Conservation (phyloP, 2,888 invertebrate genomes). For the Synergus japonicus region DNA sequence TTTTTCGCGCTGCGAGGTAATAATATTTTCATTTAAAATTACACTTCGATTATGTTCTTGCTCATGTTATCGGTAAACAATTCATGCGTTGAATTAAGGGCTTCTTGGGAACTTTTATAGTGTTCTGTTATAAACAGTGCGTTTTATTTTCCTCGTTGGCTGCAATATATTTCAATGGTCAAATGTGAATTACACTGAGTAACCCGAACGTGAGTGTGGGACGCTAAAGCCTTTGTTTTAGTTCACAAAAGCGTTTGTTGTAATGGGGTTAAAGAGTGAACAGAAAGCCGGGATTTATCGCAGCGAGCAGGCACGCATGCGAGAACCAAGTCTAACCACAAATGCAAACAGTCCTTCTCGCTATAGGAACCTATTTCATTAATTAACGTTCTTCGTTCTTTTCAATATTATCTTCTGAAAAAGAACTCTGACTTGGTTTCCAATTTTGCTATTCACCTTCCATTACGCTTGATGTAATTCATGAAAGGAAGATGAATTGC, state of each 20-base stretch:
- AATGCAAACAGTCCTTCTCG: constrained; percentile 15
- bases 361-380: constrained; percentile 34
- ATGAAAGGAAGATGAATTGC: background rate
- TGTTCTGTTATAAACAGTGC: background rate
- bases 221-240: constrained; percentile 58
- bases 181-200: constrained; percentile 58
- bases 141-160: constrained; percentile 34
- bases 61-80: background rate
- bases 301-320: constrained; percentile 33
- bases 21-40: constrained; percentile 46
- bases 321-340: constrained; percentile 28
- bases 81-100: background rate
- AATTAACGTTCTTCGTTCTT: constrained; percentile 31
- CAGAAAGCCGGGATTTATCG: constrained; percentile 58
- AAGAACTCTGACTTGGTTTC: background rate
- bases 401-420: constrained; percentile 26
- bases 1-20: constrained; percentile 88
- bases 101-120: background rate
- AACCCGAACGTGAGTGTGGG: constrained; percentile 53
- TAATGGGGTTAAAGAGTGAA: constrained; percentile 60
- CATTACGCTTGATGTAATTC: background rate
- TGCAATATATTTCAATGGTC: constrained; percentile 58
- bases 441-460: constrained; percentile 1
- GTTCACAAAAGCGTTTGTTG: constrained; percentile 57
- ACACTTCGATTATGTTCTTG: background rate